A percentile compares a stretch with the other conserved stretches of the same genome.
phyloP scores from a whole-genome alignment of 1,140 invertebrate genomes.

The Hermetia illucens region DNA sequence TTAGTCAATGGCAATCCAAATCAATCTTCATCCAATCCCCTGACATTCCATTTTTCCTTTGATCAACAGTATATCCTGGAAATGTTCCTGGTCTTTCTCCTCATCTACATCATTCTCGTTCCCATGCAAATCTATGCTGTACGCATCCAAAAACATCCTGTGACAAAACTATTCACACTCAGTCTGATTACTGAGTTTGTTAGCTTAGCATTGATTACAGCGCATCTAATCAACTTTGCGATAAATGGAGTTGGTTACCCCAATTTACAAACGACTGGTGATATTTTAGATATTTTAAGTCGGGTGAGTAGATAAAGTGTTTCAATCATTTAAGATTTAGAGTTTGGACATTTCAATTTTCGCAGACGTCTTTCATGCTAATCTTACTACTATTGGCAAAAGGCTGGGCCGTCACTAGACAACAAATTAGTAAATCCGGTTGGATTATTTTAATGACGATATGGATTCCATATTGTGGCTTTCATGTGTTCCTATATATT shows the following conservation, averaged over 20 bases:
- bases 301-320: slow-evolving; percentile 41
- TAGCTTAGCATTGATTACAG: slow-evolving; percentile 69
- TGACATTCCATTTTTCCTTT: slow-evolving; percentile 93
- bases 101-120: slow-evolving; percentile 74
- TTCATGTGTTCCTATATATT: slow-evolving; percentile 84
- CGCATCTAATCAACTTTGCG: slow-evolving; percentile 82
- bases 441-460: slow-evolving; percentile 65
- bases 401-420: slow-evolving; percentile 89
- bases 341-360: slow-evolving; percentile 18
- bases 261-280: slow-evolving; percentile 67
- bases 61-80: slow-evolving; percentile 89
- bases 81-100: slow-evolving; percentile 78
- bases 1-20: slow-evolving; percentile 92
- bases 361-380: slow-evolving; percentile 85
- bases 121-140: slow-evolving; percentile 84
- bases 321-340: slow-evolving; percentile 5
- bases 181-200: slow-evolving; percentile 75
- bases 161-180: slow-evolving; percentile 81
- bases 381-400: slow-evolving; percentile 85
- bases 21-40: slow-evolving; percentile 61
- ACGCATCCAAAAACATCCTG: slow-evolving; percentile 70
- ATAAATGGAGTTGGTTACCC: slow-evolving; percentile 75
- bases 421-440: slow-evolving; percentile 67
- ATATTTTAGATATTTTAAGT: slow-evolving; percentile 82
- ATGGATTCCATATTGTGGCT: slow-evolving; percentile 81